phyloP scores from a whole-genome alignment of 2,797 vertebrate genomes.

The Allobates femoralis region DNA sequence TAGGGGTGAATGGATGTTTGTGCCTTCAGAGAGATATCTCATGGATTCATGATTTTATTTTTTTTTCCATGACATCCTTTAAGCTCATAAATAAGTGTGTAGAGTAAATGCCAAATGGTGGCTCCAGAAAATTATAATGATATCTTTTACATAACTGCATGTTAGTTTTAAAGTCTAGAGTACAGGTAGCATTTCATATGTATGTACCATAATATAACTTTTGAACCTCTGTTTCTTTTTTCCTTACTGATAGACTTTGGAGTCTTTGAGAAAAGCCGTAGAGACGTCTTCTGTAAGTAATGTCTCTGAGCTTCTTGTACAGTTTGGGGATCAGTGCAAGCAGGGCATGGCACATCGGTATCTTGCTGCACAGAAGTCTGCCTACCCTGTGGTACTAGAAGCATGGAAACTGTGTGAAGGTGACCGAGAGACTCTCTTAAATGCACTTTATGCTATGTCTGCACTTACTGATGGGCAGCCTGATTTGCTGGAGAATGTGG shows the following conservation, averaged over 20 bases:
- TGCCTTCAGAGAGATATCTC: too few relatives aligned
- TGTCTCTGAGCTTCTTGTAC: conserved; percentile 68
- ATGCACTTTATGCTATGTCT: conserved; percentile 76
- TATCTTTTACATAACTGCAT: neutral
- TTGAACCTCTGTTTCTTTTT: neutral
- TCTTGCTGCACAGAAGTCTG: conserved; percentile 87
- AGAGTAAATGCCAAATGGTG: neutral
- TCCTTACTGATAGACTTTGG: conserved; percentile 79
- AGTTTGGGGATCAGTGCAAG: conserved; percentile 83
- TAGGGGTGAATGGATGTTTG: too few relatives aligned
- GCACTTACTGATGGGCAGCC: conserved; percentile 89
- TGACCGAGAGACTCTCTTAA: conserved; percentile 70
- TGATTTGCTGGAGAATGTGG: conserved; percentile 84
- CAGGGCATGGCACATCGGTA: conserved; percentile 83
- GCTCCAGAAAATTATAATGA: neutral
- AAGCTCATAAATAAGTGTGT: neutral
- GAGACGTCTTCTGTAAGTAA: conserved; percentile 63
- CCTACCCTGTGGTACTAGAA: conserved; percentile 85
- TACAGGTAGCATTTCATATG: neutral
- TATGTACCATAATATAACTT: neutral
- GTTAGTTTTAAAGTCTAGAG: neutral
- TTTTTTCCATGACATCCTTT: too few relatives aligned
- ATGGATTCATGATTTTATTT: too few relatives aligned
- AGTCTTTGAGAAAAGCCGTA: conserved; percentile 71
- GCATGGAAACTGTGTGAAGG: conserved; percentile 76